A percentile compares a stretch with the other conserved stretches of the same genome.
These are phyloP conservation scores for Agraylea sexmaculata DNA, from an alignment of 1,140 invertebrate genomes.

Conservation along the genomic window DNA sequence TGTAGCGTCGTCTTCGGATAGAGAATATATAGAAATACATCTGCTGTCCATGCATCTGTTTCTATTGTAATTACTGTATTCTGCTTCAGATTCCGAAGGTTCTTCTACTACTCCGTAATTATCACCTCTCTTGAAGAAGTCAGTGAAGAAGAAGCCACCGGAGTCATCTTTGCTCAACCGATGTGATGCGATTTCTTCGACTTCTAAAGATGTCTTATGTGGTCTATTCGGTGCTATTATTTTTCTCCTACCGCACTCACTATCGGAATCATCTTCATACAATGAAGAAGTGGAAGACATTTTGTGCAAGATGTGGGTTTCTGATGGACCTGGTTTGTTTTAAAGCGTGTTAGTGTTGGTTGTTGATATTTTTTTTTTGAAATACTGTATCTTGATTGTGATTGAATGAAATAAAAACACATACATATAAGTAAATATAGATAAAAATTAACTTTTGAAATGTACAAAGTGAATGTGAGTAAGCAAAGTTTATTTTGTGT, in stretches of 20 bases:
- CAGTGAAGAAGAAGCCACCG: slow-evolving; percentile 44
- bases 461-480: too few relatives aligned
- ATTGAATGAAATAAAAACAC: too few relatives aligned
- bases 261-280: slow-evolving; percentile 38
- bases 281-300: slow-evolving; percentile 47
- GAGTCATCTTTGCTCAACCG: slow-evolving; percentile 45
- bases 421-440: too few relatives aligned
- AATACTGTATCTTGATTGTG: too few relatives aligned
- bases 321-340: slow-evolving; percentile 43
- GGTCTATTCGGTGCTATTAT: slow-evolving; percentile 37
- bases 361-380: too few relatives aligned
- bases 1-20: slow-evolving; percentile 51
- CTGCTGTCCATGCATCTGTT: slow-evolving; percentile 31
- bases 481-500: too few relatives aligned
- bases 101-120: slow-evolving; percentile 42
- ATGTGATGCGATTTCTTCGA: slow-evolving; percentile 50
- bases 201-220: slow-evolving; percentile 37
- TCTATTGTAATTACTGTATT: slow-evolving; percentile 28
- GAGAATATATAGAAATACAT: slow-evolving; percentile 49
- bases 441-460: too few relatives aligned
- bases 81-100: slow-evolving; percentile 39
- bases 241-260: slow-evolving; percentile 28
- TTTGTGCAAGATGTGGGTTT: slow-evolving; percentile 51
- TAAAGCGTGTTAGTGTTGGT: not conserved
- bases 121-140: slow-evolving; percentile 36